A percentile compares a stretch with the other conserved stretches of the same genome.
Evolutionary conservation across 2,888 invertebrate genomes (phyloP).

Genomic region (Hermaeophaga mercurialis): DNA sequence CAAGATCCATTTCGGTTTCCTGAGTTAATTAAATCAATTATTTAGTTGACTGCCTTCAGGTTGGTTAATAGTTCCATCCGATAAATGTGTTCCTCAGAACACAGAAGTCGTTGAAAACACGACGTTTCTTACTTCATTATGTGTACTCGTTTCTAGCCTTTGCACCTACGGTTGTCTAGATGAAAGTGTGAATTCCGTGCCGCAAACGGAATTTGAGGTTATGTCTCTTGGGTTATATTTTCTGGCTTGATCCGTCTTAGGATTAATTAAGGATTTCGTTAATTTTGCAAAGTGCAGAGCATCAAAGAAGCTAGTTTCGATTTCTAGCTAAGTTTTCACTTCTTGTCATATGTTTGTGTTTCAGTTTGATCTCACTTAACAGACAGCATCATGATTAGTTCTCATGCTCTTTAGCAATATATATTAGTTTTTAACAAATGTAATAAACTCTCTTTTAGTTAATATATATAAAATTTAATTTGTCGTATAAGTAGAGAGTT

Average conservation of each 20-base stretch:
- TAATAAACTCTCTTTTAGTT: no score
- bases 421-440: no score
- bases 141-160: slow-evolving; percentile 4
- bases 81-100: slow-evolving; percentile 20
- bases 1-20: slow-evolving; percentile 19
- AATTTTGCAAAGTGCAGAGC: background rate
- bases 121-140: slow-evolving; percentile 25
- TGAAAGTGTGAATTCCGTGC: slow-evolving; percentile 11
- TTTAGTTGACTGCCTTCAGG: slow-evolving; percentile 28
- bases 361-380: no score
- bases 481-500: no score
- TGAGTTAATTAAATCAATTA: slow-evolving; percentile 31
- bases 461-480: no score
- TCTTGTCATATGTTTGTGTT: background rate
- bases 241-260: background rate
- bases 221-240: background rate
- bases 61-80: slow-evolving; percentile 26
- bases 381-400: no score
- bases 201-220: slow-evolving; percentile 17
- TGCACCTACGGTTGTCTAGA: background rate
- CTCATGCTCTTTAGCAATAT: no score
- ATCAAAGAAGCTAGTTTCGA: slow-evolving; percentile 7
- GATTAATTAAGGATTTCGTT: slow-evolving; percentile 15
- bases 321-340: background rate
- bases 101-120: slow-evolving; percentile 4